Evolutionary conservation across 2,797 vertebrate genomes (phyloP).

Genomic region (Florisuga fusca): DNA sequence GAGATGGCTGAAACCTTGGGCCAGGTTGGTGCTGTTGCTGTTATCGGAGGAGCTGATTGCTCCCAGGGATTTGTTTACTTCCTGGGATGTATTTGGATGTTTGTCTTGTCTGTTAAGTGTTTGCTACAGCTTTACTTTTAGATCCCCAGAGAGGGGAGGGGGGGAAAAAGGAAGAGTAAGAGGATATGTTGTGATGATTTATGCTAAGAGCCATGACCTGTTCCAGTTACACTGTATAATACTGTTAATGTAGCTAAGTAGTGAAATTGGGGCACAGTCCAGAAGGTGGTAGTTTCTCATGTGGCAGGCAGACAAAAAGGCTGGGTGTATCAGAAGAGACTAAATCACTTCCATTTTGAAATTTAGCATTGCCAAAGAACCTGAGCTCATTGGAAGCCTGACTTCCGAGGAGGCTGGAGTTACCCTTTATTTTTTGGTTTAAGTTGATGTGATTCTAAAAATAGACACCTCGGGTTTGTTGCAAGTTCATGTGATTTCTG

Average conservation of each 20-base stretch:
- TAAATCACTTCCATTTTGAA: neutral
- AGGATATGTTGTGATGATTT: neutral
- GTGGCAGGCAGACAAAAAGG: neutral
- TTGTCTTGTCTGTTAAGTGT: neutral
- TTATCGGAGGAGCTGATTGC: neutral
- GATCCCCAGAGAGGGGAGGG: accelerated
- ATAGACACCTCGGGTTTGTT: neutral
- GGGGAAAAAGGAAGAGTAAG: neutral
- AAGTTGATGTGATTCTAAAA: neutral
- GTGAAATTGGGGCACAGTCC: neutral
- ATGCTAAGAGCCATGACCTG: accelerated
- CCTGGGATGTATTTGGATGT: neutral
- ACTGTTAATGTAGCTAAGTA: neutral
- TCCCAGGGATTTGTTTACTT: neutral
- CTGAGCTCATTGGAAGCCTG: neutral
- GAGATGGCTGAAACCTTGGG: neutral
- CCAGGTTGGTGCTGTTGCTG: neutral
- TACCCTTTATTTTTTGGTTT: neutral
- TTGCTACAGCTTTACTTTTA: neutral
- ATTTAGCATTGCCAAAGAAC: neutral
- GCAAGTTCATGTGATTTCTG: neutral
- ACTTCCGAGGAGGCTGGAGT: neutral
- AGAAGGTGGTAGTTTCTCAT: neutral
- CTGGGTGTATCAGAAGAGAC: neutral
- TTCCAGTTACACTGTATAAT: neutral